Percentiles rank a stretch among this genome's conserved stretches.
Evolutionary conservation across 2,797 vertebrate species (phyloP).

Genomic region (Coilia nasus): DNA sequence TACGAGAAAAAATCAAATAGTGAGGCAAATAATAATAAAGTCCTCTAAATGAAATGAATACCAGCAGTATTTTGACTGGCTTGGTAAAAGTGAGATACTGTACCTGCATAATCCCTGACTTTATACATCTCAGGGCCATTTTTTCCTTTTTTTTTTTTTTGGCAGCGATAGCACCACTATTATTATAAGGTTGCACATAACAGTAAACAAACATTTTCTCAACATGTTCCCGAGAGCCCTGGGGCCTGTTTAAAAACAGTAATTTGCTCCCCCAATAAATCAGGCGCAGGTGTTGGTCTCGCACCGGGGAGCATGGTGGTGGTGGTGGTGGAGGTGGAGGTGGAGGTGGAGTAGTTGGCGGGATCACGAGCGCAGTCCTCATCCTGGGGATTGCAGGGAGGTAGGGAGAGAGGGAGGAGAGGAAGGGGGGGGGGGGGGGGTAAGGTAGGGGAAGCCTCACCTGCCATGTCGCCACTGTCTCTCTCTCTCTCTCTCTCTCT

Average conservation of each 20-base stretch:
- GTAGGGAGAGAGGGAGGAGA: not conserved
- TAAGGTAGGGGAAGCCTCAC: not conserved
- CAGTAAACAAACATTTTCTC: slow-evolving; percentile 42
- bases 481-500: not conserved
- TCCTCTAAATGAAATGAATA: not conserved
- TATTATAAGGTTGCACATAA: slow-evolving; percentile 14
- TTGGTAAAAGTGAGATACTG: not conserved
- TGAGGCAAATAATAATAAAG: not conserved
- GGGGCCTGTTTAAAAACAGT: slow-evolving; percentile 45
- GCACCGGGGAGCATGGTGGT: slow-evolving; percentile 10
- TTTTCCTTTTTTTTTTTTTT: not conserved
- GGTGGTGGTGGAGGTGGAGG: too few relatives aligned
- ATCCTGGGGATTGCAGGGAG: slow-evolving; percentile 10
- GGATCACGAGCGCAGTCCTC: slow-evolving; percentile 11
- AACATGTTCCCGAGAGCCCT: slow-evolving; percentile 37
- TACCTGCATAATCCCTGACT: not conserved
- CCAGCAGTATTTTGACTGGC: not conserved
- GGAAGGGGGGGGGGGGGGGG: not conserved
- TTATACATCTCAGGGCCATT: not conserved
- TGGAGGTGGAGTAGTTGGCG: not conserved
- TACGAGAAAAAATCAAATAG: not conserved
- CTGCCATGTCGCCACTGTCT: slow-evolving; percentile 18
- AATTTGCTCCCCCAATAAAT: slow-evolving; percentile 45
- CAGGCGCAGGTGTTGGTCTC: slow-evolving; percentile 43
- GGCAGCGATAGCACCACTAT: not conserved